phyloP scores from a whole-genome alignment of 1,140 invertebrate genomes.

The Coboldia fuscipes region DNA sequence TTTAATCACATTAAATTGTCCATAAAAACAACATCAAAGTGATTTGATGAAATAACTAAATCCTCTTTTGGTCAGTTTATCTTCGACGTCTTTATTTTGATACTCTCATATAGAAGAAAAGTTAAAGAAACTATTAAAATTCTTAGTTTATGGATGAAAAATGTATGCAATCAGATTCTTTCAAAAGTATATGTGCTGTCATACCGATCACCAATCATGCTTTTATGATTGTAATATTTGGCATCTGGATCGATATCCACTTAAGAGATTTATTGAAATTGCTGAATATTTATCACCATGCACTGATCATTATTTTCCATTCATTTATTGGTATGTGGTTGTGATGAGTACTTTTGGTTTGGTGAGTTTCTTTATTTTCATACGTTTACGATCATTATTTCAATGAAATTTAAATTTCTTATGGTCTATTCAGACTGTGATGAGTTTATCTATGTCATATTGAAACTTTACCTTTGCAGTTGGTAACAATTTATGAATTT shows the following conservation, averaged over 20 bases:
- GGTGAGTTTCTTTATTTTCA: constrained; percentile 3
- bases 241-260: not conserved
- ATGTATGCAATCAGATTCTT: constrained; percentile 6
- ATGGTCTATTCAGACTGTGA: too few relatives aligned
- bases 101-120: too few relatives aligned
- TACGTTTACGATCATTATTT: too few relatives aligned
- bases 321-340: constrained; percentile 6
- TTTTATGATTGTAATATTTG: constrained; percentile 2
- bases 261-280: constrained; percentile 1
- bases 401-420: too few relatives aligned
- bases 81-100: not conserved
- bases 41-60: not conserved
- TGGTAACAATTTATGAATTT: not conserved
- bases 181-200: constrained; percentile 4
- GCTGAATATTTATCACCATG: constrained; percentile 2
- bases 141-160: too few relatives aligned
- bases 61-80: not conserved
- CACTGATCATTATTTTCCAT: constrained; percentile 3
- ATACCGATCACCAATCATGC: too few relatives aligned
- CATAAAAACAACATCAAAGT: too few relatives aligned
- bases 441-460: too few relatives aligned
- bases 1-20: too few relatives aligned
- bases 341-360: constrained; percentile 2
- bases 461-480: too few relatives aligned
- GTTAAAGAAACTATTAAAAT: too few relatives aligned